Conservation (phyloP, 2,888 invertebrate species). For the Notodonta dromedarius region DNA sequence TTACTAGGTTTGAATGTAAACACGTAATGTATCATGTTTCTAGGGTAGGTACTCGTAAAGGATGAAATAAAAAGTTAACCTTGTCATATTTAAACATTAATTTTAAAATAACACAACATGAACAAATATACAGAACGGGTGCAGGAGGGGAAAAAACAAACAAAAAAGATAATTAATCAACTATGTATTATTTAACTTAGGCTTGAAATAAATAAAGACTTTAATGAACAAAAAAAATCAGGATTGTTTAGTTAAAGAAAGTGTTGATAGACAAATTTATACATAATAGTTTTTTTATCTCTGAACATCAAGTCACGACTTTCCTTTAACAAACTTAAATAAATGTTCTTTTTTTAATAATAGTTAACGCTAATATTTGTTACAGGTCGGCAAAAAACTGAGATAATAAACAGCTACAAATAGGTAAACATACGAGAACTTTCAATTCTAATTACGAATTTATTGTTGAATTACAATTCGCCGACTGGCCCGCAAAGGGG, state of each 20-base stretch:
- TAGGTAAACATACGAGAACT: conserved; percentile 30
- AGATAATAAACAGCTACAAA: conserved; percentile 35
- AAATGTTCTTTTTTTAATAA: conserved; percentile 37
- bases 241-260: conserved; percentile 54
- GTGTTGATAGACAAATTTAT: conserved; percentile 54
- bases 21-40: too few species aligned
- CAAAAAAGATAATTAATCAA: conserved; percentile 60
- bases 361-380: conserved; percentile 40
- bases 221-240: conserved; percentile 63
- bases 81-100: too few species aligned
- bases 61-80: too few species aligned
- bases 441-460: conserved; percentile 39
- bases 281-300: conserved; percentile 29
- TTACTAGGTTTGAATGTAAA: too few species aligned
- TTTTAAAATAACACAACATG: too few species aligned
- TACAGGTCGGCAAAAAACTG: conserved; percentile 38
- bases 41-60: too few species aligned
- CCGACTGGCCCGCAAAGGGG: too few species aligned
- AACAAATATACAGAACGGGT: not conserved
- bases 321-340: conserved; percentile 37
- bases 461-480: conserved; percentile 14
- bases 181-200: conserved; percentile 63
- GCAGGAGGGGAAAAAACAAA: conserved; percentile 27
- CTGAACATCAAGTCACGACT: conserved; percentile 38
- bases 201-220: conserved; percentile 66